Base-by-base conservation (phyloP, 2,888 invertebrate species). In the Meteorus cinctellus region DNA sequence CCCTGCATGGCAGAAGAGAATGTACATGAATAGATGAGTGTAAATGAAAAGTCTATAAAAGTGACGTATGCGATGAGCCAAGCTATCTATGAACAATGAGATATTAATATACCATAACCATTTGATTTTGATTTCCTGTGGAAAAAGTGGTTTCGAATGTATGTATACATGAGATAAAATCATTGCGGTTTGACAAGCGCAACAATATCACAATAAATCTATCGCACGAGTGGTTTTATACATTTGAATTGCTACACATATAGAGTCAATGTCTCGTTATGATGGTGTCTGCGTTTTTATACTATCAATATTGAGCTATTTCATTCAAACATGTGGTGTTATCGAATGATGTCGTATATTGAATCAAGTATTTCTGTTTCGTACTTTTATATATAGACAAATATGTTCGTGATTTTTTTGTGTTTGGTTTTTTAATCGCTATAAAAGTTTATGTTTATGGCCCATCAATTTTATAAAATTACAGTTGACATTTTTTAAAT, bases 61-160 rank as follows among this genome's bases (percentile, higher is more conserved):
- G 85, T 85, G 86, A 85, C 84, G 85, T 55, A 5, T 19, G 82
- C 83, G 83, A 85, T 85, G 85, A 82, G 83, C 86, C 83, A 82
- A 41, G 63, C 60, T 29, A 48, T 60, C 5, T 12, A 82, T 80
- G 82, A 82, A 86, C 85, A 87, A 87, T 88, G 88, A 86, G 87
- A 87, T 88, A 88, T 88, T 88, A 87, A 88, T 87, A 86, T 84
- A 84, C 84, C 34, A 86, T 84, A 84, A 83, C 34, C 82, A 87
- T 86, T 87, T 85, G 86, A 85, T 87, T 87, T 88, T 85, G 85
- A 88, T 87, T 87, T 87, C 86, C 86, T 84, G 87, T 84, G 86
- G 86, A 87, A 88, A 86, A 84, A 86, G 82, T 85, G 84, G 19
- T 19, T 55, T 19, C 19, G 5, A n/a, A 55, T 19, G n/a, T 19